Percentiles rank a stretch among this genome's conserved stretches.
These are phyloP conservation scores for Trogon surrucura DNA, from an alignment of 2,113 vertebrate genomes.

Conservation along the genomic window DNA sequence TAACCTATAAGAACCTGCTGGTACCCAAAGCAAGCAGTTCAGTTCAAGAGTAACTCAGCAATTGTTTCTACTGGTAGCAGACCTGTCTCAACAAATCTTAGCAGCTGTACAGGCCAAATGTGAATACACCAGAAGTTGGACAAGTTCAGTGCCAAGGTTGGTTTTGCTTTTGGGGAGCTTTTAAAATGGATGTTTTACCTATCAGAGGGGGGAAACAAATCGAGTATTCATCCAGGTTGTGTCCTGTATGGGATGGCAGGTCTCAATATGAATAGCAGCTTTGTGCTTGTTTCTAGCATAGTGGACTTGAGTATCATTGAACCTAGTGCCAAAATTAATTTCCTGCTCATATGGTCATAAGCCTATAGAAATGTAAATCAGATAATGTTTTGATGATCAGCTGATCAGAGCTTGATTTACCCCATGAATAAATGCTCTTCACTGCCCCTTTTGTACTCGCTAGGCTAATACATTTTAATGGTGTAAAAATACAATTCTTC, in stretches of 20 bases:
- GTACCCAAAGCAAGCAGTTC: not conserved
- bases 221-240: not conserved
- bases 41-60: not conserved
- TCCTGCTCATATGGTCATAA: slow-evolving; percentile 75
- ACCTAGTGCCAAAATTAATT: slow-evolving; percentile 78
- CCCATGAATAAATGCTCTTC: slow-evolving; percentile 71
- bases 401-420: slow-evolving; percentile 80
- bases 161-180: not conserved
- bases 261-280: slow-evolving; percentile 49
- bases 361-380: slow-evolving; percentile 85
- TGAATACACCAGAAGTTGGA: not conserved
- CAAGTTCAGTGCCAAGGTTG: not conserved
- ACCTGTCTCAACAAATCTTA: not conserved
- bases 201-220: not conserved
- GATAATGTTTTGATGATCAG: slow-evolving; percentile 81
- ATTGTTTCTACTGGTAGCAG: not conserved
- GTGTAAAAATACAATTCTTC: slow-evolving; percentile 75
- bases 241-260: not conserved
- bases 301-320: slow-evolving; percentile 60
- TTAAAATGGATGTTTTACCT: not conserved
- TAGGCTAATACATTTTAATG: slow-evolving; percentile 79
- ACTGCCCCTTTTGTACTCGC: slow-evolving; percentile 68
- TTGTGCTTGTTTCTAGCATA: slow-evolving; percentile 41
- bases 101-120: not conserved
- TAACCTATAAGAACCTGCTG: not conserved